phyloP scores from a whole-genome alignment of 2,888 invertebrate genomes.

The Scaptomyza tumidula region DNA sequence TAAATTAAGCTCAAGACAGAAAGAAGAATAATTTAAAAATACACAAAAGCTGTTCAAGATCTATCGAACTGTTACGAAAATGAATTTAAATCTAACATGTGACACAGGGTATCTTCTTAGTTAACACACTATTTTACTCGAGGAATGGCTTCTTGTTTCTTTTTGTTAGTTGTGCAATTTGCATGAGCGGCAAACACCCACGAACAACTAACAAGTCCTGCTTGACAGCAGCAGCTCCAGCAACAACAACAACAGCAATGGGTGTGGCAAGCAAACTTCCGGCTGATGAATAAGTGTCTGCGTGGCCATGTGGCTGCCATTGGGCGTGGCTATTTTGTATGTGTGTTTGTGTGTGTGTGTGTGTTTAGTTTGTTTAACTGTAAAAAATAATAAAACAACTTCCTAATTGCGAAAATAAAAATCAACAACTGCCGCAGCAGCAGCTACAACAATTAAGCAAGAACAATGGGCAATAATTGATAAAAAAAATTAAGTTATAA shows the following conservation, averaged over 20 bases:
- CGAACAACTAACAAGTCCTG: slow-evolving; percentile 78
- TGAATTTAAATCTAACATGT: no score
- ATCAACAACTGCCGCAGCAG: slow-evolving; percentile 61
- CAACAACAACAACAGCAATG: slow-evolving; percentile 47
- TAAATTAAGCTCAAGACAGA: not conserved
- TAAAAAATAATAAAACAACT: slow-evolving; percentile 73
- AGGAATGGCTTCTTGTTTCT: slow-evolving; percentile 4
- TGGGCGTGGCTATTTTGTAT: slow-evolving; percentile 50
- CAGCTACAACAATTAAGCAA: slow-evolving; percentile 18
- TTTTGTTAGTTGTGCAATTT: slow-evolving; percentile 70
- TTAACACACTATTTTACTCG: not conserved
- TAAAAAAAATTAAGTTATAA: not conserved
- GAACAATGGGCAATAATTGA: slow-evolving; percentile 42
- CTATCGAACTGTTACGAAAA: no score
- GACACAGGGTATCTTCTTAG: not conserved
- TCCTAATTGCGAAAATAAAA: slow-evolving; percentile 78
- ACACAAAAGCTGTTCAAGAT: no score
- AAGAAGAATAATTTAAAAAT: no score
- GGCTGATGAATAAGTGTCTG: slow-evolving; percentile 79
- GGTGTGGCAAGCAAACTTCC: slow-evolving; percentile 72
- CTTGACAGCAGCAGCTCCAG: slow-evolving; percentile 41
- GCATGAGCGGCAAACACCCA: slow-evolving; percentile 79
- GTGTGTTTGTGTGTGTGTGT: slow-evolving; percentile 29
- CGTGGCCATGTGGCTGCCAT: slow-evolving; percentile 43
- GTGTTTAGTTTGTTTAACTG: slow-evolving; percentile 67